phyloP scores from a whole-genome alignment of 2,113 vertebrate species.

The Rhabdomys dilectus region DNA sequence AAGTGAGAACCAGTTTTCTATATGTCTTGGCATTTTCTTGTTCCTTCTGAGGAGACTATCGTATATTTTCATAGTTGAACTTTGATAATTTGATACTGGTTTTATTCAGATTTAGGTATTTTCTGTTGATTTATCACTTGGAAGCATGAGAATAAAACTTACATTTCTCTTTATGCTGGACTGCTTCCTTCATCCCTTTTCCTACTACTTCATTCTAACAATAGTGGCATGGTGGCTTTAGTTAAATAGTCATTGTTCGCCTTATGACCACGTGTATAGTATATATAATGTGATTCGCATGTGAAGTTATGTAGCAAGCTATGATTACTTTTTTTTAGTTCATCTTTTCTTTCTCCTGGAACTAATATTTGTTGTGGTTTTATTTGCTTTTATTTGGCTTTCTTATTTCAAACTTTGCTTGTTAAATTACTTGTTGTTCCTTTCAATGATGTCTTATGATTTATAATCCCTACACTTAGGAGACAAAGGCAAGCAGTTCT shows the following conservation, averaged over 20 bases:
- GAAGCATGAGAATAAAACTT: constrained; percentile 50
- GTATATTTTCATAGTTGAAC: constrained; percentile 43
- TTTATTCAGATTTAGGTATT: constrained; percentile 56
- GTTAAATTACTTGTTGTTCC: not conserved
- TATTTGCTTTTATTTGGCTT: constrained; percentile 59
- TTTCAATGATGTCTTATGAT: not conserved
- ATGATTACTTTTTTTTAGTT: constrained; percentile 36
- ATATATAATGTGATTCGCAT: constrained; percentile 23
- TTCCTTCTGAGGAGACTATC: not conserved
- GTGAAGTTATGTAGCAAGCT: constrained; percentile 18
- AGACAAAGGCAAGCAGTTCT: not conserved
- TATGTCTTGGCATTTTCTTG: constrained; percentile 41
- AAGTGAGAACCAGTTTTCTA: constrained; percentile 33
- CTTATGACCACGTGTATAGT: not conserved
- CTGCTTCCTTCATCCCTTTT: constrained; percentile 39
- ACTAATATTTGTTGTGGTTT: constrained; percentile 26
- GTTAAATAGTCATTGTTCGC: constrained; percentile 43
- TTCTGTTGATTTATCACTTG: constrained; percentile 56
- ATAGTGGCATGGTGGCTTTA: constrained; percentile 48
- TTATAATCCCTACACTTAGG: not conserved
- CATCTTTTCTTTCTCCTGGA: constrained; percentile 26
- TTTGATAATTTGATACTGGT: constrained; percentile 53
- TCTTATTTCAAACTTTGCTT: constrained; percentile 27
- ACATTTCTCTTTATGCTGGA: not conserved
- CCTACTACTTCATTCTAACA: constrained; percentile 54